Percentiles rank a stretch among this genome's conserved stretches.
phyloP scores from a whole-genome alignment of 1,140 invertebrate genomes.

The Magallana gigas region DNA sequence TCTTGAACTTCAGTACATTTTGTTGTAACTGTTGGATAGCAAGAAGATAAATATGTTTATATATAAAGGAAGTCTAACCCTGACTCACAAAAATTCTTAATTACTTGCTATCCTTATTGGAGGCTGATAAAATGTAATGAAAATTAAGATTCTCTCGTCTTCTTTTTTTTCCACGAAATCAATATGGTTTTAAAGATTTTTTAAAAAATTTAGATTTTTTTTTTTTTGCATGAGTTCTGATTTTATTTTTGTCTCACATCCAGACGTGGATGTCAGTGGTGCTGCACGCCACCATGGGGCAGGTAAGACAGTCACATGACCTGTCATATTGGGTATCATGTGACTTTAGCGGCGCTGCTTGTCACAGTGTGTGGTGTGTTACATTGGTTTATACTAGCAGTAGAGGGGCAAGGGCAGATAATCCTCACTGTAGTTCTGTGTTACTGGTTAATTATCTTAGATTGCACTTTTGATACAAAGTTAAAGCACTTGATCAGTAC shows the following conservation, averaged over 20 bases:
- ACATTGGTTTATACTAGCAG: not conserved
- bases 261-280: constrained; percentile 64
- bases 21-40: no score
- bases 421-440: not conserved
- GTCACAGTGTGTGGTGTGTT: constrained; percentile 34
- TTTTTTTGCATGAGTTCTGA: constrained; percentile 17
- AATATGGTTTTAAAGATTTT: no score
- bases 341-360: constrained; percentile 12
- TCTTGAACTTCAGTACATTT: no score
- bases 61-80: no score
- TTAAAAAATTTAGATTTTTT: not conserved
- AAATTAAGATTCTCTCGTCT: no score
- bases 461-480: not conserved
- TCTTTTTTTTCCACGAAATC: no score
- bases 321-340: constrained; percentile 49
- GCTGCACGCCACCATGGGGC: constrained; percentile 39
- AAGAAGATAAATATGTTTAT: no score
- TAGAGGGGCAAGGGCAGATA: constrained; percentile 8
- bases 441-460: no score
- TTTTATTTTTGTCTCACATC: constrained; percentile 54
- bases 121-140: no score
- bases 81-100: no score
- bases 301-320: constrained; percentile 63
- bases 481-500: not conserved
- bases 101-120: no score